Conservation (phyloP, 2,888 invertebrate genomes). For the Drosophila greeni region DNA sequence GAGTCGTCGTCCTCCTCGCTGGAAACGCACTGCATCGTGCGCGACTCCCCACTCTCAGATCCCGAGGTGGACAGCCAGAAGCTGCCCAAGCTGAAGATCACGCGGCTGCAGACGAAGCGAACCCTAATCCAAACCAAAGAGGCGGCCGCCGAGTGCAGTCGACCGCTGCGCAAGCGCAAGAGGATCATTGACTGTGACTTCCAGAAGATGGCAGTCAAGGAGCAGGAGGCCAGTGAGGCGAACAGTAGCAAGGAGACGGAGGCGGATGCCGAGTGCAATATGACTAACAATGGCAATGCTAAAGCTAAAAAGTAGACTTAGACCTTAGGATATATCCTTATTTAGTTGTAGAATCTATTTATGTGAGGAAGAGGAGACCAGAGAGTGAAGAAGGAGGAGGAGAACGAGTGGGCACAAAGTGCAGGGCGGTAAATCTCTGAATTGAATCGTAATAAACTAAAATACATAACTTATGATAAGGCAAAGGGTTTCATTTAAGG, state of each 20-base stretch:
- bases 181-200: slow-evolving; percentile 82
- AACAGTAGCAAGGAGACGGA: slow-evolving; percentile 30
- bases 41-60: slow-evolving; percentile 47
- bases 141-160: slow-evolving; percentile 79
- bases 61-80: slow-evolving; percentile 71
- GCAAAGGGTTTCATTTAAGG: background rate
- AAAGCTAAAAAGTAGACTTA: slow-evolving; percentile 60
- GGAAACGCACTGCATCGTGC: slow-evolving; percentile 58
- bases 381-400: background rate
- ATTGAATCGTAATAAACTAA: slow-evolving; percentile 34
- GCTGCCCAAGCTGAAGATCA: slow-evolving; percentile 83
- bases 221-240: slow-evolving; percentile 48
- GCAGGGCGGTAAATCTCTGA: slow-evolving; percentile 25
- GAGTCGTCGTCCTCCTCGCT: slow-evolving; percentile 34
- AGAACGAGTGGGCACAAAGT: slow-evolving; percentile 27
- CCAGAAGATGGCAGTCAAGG: slow-evolving; percentile 70
- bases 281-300: slow-evolving; percentile 53
- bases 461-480: slow-evolving; percentile 33
- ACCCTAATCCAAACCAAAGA: slow-evolving; percentile 77
- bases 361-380: slow-evolving; percentile 21
- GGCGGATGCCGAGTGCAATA: slow-evolving; percentile 46
- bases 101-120: slow-evolving; percentile 81
- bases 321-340: slow-evolving; percentile 24
- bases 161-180: slow-evolving; percentile 82
- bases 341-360: slow-evolving; percentile 42